Percentiles rank a stretch among this genome's conserved stretches.
phyloP scores from a whole-genome alignment of 92 coral and sea anemone genomes.

The Anthopleura xanthogrammica region DNA sequence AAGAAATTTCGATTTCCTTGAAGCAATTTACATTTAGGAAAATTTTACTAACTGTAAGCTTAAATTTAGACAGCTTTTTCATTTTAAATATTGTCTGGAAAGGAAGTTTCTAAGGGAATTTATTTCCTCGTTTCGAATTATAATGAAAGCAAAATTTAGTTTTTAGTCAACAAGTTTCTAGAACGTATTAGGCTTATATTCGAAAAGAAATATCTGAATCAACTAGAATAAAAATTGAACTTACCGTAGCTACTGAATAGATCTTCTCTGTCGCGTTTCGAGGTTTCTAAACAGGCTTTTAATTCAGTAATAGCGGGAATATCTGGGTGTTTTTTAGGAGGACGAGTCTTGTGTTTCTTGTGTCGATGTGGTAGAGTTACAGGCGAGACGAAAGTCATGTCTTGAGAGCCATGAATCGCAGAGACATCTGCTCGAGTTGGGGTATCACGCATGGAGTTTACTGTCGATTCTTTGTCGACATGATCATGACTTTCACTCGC shows the following conservation, averaged over 20 bases:
- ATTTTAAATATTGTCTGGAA: not conserved
- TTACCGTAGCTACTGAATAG: constrained; percentile 86
- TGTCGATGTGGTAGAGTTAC: constrained; percentile 55
- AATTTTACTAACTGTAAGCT: not conserved
- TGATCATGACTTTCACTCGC: constrained; percentile 68
- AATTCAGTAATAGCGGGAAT: constrained; percentile 68
- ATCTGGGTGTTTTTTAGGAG: constrained; percentile 47
- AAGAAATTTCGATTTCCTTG: not conserved
- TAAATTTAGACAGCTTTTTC: not conserved
- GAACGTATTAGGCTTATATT: not conserved
- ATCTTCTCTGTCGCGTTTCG: constrained; percentile 64
- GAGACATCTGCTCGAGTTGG: constrained; percentile 76
- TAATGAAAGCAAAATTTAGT: not conserved
- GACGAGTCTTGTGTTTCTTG: constrained; percentile 62
- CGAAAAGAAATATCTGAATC: constrained; percentile 8
- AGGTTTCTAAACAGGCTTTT: constrained; percentile 58
- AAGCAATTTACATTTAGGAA: not conserved
- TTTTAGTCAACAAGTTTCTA: not conserved
- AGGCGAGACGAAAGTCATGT: constrained; percentile 73
- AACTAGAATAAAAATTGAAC: constrained; percentile 21
- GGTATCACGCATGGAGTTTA: constrained; percentile 42
- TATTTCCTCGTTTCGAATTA: not conserved
- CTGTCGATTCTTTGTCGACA: constrained; percentile 51
- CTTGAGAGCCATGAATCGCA: constrained; percentile 65
- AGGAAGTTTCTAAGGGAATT: not conserved